Evolutionary conservation across 2,888 invertebrate species (phyloP).

Genomic region (Scelioninae gen. 1): DNA sequence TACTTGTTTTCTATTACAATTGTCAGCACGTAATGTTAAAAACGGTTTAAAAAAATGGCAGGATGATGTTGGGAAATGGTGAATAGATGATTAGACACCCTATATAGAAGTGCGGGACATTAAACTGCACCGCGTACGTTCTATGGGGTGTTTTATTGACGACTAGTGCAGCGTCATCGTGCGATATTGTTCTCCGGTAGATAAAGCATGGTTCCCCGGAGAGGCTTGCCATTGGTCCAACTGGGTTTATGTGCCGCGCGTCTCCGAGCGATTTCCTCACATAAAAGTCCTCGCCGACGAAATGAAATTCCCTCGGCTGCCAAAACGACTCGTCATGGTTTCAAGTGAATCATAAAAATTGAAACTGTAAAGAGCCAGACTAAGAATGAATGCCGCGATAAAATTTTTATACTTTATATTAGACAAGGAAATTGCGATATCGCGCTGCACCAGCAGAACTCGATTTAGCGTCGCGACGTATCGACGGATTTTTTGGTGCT

Average conservation of each 20-base stretch:
- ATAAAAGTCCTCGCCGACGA: conserved; percentile 65
- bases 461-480: conserved; percentile 21
- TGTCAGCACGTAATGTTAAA: no score
- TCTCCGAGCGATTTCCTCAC: conserved; percentile 67
- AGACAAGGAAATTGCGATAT: conserved; percentile 60
- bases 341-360: conserved; percentile 70
- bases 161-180: conserved; percentile 74
- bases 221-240: conserved; percentile 73
- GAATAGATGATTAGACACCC: conserved; percentile 39
- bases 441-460: conserved; percentile 39
- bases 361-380: conserved; percentile 60
- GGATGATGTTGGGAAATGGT: not conserved
- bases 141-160: conserved; percentile 78
- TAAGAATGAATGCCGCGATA: conserved; percentile 53
- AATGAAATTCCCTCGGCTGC: conserved; percentile 68
- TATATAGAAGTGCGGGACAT: conserved; percentile 32
- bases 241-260: conserved; percentile 67
- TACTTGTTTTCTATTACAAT: no score
- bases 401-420: conserved; percentile 64
- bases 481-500: conserved; percentile 21
- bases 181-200: conserved; percentile 76
- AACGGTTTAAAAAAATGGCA: no score
- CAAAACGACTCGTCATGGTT: conserved; percentile 67
- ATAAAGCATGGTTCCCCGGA: conserved; percentile 75
- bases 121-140: conserved; percentile 51